Conservation (phyloP, 2,797 vertebrate genomes). For the Ambastaia sidthimunki region DNA sequence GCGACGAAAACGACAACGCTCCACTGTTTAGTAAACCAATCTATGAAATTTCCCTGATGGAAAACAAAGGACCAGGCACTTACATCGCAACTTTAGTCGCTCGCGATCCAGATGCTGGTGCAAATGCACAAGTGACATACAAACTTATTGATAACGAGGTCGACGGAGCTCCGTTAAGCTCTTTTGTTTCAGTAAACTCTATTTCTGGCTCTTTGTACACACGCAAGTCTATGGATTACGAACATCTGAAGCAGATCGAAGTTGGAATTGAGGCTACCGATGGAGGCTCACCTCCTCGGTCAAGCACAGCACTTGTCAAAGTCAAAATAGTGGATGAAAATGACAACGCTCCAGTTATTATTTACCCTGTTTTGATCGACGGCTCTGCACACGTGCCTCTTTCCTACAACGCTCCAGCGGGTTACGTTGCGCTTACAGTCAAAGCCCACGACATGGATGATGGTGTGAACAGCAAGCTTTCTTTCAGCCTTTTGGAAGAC, state of each 20-base stretch:
- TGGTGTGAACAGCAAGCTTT: conserved; percentile 68
- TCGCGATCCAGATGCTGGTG: conserved; percentile 72
- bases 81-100: conserved; percentile 80
- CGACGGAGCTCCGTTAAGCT: conserved; percentile 68
- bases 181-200: conserved; percentile 71
- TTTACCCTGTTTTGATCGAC: conserved; percentile 69
- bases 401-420: conserved; percentile 67
- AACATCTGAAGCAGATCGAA: conserved; percentile 71
- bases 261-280: conserved; percentile 73
- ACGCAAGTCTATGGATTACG: conserved; percentile 71
- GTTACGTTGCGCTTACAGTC: conserved; percentile 71
- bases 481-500: conserved; percentile 70
- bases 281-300: conserved; percentile 66
- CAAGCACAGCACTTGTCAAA: conserved; percentile 66
- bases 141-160: conserved; percentile 73
- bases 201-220: conserved; percentile 71
- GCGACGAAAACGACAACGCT: conserved; percentile 82
- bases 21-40: conserved; percentile 78
- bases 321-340: conserved; percentile 79
- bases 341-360: conserved; percentile 74
- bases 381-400: conserved; percentile 71
- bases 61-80: conserved; percentile 81
- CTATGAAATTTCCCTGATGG: conserved; percentile 79
- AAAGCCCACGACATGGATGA: conserved; percentile 74
- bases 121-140: conserved; percentile 75